Conservation (phyloP, 2,113 vertebrate genomes). For the Callipepla squamata region DNA sequence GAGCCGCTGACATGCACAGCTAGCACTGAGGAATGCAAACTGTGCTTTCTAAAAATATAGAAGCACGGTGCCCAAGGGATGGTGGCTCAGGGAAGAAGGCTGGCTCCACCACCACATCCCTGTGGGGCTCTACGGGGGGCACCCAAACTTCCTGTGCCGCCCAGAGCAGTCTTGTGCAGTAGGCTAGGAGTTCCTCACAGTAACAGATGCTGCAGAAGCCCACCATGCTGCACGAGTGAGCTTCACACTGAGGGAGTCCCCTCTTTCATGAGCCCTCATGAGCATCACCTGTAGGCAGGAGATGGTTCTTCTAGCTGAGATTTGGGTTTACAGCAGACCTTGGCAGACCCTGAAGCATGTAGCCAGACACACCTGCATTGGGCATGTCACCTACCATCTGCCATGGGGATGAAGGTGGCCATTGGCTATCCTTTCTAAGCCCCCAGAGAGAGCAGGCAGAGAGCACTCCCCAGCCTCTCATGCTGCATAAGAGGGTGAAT, state of each 20-base stretch:
- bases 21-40: background rate
- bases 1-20: background rate
- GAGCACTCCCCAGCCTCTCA: background rate
- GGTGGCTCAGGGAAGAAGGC: background rate
- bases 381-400: background rate
- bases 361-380: background rate
- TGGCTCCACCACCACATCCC: accelerated
- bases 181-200: background rate
- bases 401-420: background rate
- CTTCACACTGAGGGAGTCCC: background rate
- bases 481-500: background rate
- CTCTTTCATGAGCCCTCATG: background rate
- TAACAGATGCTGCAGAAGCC: background rate
- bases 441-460: background rate
- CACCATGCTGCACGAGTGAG: background rate
- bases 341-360: background rate
- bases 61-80: background rate
- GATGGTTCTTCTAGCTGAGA: background rate
- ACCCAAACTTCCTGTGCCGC: accelerated
- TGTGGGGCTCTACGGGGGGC: background rate
- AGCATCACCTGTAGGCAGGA: background rate
- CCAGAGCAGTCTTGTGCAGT: accelerated
- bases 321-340: background rate
- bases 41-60: slow-evolving; percentile 24
- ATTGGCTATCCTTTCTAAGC: background rate